Evolutionary conservation across 1,140 invertebrate genomes (phyloP).

Genomic region (Pachypeltis micranthus): DNA sequence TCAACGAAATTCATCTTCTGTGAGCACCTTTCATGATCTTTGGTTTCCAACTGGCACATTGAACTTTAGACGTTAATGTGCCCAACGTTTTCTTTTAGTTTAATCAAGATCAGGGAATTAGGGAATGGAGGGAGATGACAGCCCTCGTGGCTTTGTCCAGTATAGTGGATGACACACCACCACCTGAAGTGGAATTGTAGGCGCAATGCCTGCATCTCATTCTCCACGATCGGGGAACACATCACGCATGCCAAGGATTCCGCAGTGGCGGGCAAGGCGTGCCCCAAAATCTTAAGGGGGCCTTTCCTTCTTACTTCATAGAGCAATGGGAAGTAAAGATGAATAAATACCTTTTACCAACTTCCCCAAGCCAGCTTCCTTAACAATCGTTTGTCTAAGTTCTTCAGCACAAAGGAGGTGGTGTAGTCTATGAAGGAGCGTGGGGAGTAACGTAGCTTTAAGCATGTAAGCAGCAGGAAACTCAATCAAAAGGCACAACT

Average conservation of each 20-base stretch:
- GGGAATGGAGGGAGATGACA: no score
- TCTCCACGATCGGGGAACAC: no score
- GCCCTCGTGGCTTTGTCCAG: no score
- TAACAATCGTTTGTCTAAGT: slow-evolving; percentile 48
- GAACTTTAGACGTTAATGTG: no score
- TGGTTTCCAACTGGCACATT: no score
- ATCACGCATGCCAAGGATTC: not conserved
- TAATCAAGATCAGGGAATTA: no score
- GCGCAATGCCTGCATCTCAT: no score
- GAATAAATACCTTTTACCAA: slow-evolving; percentile 29
- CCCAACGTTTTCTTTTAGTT: no score
- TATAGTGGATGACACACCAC: no score
- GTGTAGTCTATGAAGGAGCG: slow-evolving; percentile 66
- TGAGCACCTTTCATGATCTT: no score
- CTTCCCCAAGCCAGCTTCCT: slow-evolving; percentile 34
- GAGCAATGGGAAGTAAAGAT: slow-evolving; percentile 16
- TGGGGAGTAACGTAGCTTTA: slow-evolving; percentile 76
- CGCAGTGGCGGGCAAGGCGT: not conserved
- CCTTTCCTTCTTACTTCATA: not conserved
- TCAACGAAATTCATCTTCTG: no score
- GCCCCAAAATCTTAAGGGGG: not conserved
- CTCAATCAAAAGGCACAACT: slow-evolving; percentile 58
- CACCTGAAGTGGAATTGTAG: no score
- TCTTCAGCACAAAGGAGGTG: slow-evolving; percentile 70
- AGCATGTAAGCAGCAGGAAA: slow-evolving; percentile 83